phyloP scores from a whole-genome alignment of 1,140 invertebrate species.

The Leucophenga varia region DNA sequence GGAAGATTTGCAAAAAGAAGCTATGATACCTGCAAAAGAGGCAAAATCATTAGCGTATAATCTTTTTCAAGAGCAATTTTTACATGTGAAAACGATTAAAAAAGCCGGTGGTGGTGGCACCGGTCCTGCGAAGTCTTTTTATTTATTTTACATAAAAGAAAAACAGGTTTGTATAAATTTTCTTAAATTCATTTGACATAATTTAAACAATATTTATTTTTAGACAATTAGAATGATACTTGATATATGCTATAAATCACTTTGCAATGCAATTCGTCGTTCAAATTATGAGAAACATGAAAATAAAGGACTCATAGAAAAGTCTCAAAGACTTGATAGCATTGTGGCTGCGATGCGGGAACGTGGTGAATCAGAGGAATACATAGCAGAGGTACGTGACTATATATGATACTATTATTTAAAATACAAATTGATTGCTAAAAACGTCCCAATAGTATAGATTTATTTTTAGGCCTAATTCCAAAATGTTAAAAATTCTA shows the following conservation, averaged over 20 bases:
- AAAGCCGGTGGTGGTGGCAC: slow-evolving; percentile 57
- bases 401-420: no score
- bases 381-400: slow-evolving; percentile 79
- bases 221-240: slow-evolving; percentile 72
- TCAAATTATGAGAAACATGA: slow-evolving; percentile 63
- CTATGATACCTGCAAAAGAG: slow-evolving; percentile 88
- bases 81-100: slow-evolving; percentile 59
- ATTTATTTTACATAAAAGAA: slow-evolving; percentile 71
- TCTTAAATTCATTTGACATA: no score
- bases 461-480: no score
- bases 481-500: no score
- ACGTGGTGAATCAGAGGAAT: slow-evolving; percentile 71
- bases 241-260: slow-evolving; percentile 74
- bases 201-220: not conserved
- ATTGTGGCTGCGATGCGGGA: slow-evolving; percentile 75
- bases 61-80: slow-evolving; percentile 79
- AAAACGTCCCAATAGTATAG: not conserved
- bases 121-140: slow-evolving; percentile 68
- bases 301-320: slow-evolving; percentile 79
- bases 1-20: slow-evolving; percentile 82
- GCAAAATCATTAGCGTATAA: slow-evolving; percentile 80
- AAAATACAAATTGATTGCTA: slow-evolving; percentile 23
- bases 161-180: slow-evolving; percentile 39
- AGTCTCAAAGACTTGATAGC: slow-evolving; percentile 78
- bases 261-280: slow-evolving; percentile 70